Evolutionary conservation across 64 coral and sea anemone genomes (phyloP).

Genomic region (Stichodactyla helianthus): DNA sequence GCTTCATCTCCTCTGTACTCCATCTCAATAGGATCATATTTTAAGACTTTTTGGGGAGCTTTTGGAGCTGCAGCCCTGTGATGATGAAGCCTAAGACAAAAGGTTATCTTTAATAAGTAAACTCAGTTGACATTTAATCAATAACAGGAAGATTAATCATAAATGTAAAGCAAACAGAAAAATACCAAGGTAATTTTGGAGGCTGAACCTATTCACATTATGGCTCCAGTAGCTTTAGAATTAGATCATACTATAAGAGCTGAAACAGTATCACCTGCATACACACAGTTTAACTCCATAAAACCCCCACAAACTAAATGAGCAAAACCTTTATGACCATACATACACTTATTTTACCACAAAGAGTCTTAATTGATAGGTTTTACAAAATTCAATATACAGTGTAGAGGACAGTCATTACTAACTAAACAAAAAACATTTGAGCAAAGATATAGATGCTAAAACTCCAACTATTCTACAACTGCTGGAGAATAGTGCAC

Average conservation of each 20-base stretch:
- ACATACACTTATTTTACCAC: too few species aligned
- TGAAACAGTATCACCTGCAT: not conserved
- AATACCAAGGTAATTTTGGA: not conserved
- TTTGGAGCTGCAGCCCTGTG: constrained; percentile 18
- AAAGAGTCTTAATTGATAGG: not conserved
- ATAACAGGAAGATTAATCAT: not conserved
- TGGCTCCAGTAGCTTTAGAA: not conserved
- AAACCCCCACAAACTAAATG: too few species aligned
- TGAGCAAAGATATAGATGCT: not conserved
- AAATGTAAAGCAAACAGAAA: not conserved
- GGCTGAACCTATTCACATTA: not conserved
- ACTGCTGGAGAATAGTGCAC: not conserved
- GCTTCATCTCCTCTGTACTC: constrained; percentile 43
- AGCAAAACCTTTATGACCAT: too few species aligned
- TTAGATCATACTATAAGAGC: not conserved
- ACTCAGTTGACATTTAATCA: not conserved
- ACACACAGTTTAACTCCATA: too few species aligned
- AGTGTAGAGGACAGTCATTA: not conserved
- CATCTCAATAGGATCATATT: constrained; percentile 52
- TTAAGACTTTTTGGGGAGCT: constrained; percentile 46
- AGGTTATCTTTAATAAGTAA: not conserved
- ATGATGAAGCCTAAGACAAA: not conserved
- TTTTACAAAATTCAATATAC: not conserved
- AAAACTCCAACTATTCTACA: not conserved
- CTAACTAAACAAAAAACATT: constrained; percentile 9